Evolutionary conservation across 2,888 invertebrate genomes (phyloP).

Genomic region (Polydrusus cervinus): DNA sequence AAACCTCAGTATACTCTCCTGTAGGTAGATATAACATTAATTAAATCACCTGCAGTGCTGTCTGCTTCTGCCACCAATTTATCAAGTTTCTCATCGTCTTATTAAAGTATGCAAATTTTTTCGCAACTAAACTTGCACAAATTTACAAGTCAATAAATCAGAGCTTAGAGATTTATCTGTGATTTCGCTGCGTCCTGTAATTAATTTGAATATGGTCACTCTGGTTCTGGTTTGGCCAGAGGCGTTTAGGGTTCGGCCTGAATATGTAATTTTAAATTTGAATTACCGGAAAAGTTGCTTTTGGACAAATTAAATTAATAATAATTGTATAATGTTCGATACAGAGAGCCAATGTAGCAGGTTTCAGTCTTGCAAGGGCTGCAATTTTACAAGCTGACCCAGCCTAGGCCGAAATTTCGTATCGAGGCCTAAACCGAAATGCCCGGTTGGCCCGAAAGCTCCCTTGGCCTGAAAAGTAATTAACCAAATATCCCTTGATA

Average conservation of each 20-base stretch:
- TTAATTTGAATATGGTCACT: conserved; percentile 28
- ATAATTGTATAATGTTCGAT: neutral
- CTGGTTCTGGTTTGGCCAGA: neutral
- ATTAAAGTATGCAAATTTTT: conserved; percentile 43
- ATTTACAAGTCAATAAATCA: conserved; percentile 33
- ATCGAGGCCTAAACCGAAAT: too few relatives aligned
- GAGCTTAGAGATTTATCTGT: conserved; percentile 13
- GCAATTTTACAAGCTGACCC: too few relatives aligned
- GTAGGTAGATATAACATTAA: conserved; percentile 14
- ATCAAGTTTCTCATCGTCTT: conserved; percentile 29
- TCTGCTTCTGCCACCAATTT: conserved; percentile 22
- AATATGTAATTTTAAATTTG: neutral
- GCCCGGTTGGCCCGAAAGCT: too few relatives aligned
- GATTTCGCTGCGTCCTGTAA: conserved; percentile 23
- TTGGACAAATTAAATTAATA: neutral
- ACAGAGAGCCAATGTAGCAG: too few relatives aligned
- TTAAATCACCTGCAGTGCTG: conserved; percentile 20
- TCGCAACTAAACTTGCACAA: conserved; percentile 22
- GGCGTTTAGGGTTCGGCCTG: neutral
- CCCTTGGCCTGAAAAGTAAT: too few relatives aligned
- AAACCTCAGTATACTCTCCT: neutral
- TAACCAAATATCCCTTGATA: too few relatives aligned
- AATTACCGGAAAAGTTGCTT: neutral
- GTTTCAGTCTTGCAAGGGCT: too few relatives aligned
- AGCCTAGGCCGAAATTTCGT: too few relatives aligned